phyloP scores from a whole-genome alignment of 1,140 invertebrate genomes.

The Gonioctena quinquepunctata region DNA sequence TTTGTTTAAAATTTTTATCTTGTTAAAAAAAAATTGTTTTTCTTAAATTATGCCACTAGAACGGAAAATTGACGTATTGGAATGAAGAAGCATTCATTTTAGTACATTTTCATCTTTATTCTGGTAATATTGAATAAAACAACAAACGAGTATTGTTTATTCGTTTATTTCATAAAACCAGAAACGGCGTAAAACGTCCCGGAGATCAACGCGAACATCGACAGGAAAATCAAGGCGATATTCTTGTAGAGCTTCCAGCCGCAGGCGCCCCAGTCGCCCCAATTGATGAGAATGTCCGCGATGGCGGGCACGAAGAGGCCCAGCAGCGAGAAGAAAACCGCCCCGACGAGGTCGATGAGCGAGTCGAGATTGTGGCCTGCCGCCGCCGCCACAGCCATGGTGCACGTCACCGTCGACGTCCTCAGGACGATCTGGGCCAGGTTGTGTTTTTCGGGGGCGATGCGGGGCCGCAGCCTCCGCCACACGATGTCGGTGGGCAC shows the following conservation, averaged over 20 bases:
- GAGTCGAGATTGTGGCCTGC: conserved; percentile 78
- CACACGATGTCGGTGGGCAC: conserved; percentile 81
- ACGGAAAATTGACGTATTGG: too few relatives aligned
- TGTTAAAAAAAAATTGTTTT: too few relatives aligned
- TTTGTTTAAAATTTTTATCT: too few relatives aligned
- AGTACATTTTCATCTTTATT: too few relatives aligned
- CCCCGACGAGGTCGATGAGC: conserved; percentile 86
- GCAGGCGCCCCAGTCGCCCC: conserved; percentile 63
- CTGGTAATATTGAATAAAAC: too few relatives aligned
- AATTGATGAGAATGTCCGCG: conserved; percentile 76
- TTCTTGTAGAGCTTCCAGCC: conserved; percentile 72
- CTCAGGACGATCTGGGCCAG: conserved; percentile 70
- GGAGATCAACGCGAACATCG: conserved; percentile 67
- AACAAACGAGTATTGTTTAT: too few relatives aligned
- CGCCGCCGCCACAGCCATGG: conserved; percentile 68
- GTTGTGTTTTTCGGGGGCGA: conserved; percentile 61
- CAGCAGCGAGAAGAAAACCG: conserved; percentile 84
- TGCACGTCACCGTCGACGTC: conserved; percentile 58
- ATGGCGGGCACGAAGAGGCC: conserved; percentile 82
- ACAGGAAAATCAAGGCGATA: conserved; percentile 62
- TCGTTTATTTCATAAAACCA: not conserved
- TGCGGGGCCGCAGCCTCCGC: conserved; percentile 57
- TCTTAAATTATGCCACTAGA: too few relatives aligned
- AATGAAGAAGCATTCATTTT: too few relatives aligned
- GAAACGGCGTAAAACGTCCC: conserved; percentile 60